phyloP scores from a whole-genome alignment of 2,113 vertebrate genomes.

The Notarius quadriscutis region DNA sequence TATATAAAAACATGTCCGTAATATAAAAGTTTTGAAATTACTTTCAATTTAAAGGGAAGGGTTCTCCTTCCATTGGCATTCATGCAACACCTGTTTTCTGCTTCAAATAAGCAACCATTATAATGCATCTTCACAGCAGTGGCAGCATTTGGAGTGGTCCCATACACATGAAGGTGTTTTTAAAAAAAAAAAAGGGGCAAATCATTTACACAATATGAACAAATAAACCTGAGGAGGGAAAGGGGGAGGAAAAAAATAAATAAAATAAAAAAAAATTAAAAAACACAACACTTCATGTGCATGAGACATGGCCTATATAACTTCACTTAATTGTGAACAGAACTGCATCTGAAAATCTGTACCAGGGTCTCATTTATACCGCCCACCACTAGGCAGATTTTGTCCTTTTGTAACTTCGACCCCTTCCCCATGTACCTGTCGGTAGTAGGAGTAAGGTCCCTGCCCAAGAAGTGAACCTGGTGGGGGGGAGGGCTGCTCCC shows the following conservation, averaged over 20 bases:
- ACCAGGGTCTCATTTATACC: not conserved
- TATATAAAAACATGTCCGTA: not conserved
- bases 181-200: not conserved
- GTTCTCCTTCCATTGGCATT: not conserved
- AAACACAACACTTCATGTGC: not conserved
- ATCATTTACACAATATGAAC: not conserved
- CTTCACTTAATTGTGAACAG: not conserved
- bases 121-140: not conserved
- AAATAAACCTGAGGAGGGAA: not conserved
- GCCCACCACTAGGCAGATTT: slow-evolving; percentile 10
- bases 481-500: slow-evolving; percentile 75
- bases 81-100: not conserved
- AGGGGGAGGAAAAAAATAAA: not conserved
- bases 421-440: slow-evolving; percentile 66
- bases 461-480: slow-evolving; percentile 74
- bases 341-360: not conserved
- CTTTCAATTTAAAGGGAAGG: not conserved
- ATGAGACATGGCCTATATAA: not conserved
- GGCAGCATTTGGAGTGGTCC: not conserved
- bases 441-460: slow-evolving; percentile 73
- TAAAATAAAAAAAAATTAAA: no score
- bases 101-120: not conserved
- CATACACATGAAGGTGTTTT: not conserved
- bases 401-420: slow-evolving; percentile 45
- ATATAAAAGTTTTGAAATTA: not conserved